Evolutionary conservation across 2,113 vertebrate genomes (phyloP), one percentile per base, ranked within the genome.

Genomic region (Brachypodius melanocephalos): DNA sequence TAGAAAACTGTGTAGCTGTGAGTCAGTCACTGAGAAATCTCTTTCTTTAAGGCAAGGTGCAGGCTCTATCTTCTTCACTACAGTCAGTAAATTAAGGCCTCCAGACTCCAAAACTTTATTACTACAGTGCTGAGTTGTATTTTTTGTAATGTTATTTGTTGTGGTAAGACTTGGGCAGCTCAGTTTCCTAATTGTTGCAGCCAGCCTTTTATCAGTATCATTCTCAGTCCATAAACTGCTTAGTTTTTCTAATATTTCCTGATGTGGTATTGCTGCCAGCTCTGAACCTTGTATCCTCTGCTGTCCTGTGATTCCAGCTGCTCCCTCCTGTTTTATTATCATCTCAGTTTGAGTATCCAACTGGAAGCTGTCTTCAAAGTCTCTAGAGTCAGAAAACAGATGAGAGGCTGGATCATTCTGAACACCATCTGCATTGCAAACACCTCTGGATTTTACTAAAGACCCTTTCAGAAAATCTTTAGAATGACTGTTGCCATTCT

Each of bases 261-360:
- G 95, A 24, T 3, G 36, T 45, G 85, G 22, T 36, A 66, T 61
- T 36, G 25, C 43, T 79, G 88, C 59, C 71, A 91, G 34, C 22
- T 49, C 89, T 83, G 59, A 84, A 48, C 85, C 45, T 73, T 87
- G 81, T 51, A 81, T 73, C 91, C 52, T 87, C 89, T 83, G 78
- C 34, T 91, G 79, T 82, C 65, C 94, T 72, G 74, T 34, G 54
- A 88, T 93, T 97, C 85, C 95, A 84, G 79, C 58, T 92, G 85
- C 71, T 95, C 89, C 82, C 45, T 97, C 96, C 63, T 99, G 98
- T 85, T 98, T 97, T 77, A 99, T 98, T 73, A 99, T 98, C 96
- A 97, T 98, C 78, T 99, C 99, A 17, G 98, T 99, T 91, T 99
- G 99, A 87, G 98, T 99, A 97, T 99, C 99, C 86, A 99, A 93